Evolutionary conservation across 2,113 vertebrate species (phyloP).

Genomic region (Halcyon senegalensis): DNA sequence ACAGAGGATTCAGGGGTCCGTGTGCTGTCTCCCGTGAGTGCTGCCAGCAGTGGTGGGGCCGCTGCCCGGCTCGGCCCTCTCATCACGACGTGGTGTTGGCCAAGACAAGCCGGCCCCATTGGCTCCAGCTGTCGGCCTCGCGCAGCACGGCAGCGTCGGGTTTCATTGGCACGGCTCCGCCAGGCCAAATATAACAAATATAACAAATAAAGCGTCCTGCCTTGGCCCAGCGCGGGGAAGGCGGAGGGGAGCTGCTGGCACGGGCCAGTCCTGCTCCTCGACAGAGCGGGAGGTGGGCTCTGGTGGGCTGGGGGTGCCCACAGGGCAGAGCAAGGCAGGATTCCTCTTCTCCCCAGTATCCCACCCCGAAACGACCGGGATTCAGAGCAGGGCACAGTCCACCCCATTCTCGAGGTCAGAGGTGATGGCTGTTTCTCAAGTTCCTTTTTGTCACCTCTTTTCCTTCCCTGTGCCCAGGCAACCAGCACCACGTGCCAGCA

Average conservation of each 20-base stretch:
- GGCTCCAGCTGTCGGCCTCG: neutral
- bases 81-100: fast-evolving
- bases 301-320: neutral
- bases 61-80: neutral
- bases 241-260: neutral
- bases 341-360: neutral
- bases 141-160: neutral
- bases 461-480: neutral
- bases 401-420: fast-evolving
- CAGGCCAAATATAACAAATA: neutral
- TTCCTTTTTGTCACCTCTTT: neutral
- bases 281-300: fast-evolving
- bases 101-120: constrained; percentile 18
- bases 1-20: fast-evolving
- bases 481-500: neutral
- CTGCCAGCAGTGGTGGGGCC: neutral
- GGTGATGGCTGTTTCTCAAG: neutral
- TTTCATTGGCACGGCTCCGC: neutral
- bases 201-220: neutral
- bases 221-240: neutral
- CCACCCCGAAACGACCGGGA: neutral
- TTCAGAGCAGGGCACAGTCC: neutral
- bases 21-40: fast-evolving
- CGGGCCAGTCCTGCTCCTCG: fast-evolving
- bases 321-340: fast-evolving